A percentile compares a stretch with the other conserved stretches of the same genome.
These are phyloP conservation scores for Macaria liturata DNA, from an alignment of 2,888 invertebrate species.

Conservation along the genomic window DNA sequence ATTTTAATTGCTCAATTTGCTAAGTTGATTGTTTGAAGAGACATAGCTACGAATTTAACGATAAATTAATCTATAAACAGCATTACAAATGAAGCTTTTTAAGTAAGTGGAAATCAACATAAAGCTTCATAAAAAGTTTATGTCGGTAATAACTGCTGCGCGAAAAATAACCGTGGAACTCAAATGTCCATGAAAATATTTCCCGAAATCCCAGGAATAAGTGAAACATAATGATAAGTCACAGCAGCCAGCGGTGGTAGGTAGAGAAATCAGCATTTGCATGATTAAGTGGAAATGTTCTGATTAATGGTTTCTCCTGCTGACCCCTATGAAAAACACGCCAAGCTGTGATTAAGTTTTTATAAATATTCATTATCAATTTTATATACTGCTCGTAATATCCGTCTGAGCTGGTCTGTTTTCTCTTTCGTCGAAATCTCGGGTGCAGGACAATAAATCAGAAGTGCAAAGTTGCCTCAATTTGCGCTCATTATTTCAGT, in stretches of 20 bases:
- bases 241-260: slow-evolving; percentile 40
- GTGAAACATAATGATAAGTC: slow-evolving; percentile 55
- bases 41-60: too few species aligned
- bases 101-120: too few species aligned
- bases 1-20: too few species aligned
- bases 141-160: too few species aligned
- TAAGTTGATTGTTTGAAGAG: too few species aligned
- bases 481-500: slow-evolving; percentile 80
- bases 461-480: slow-evolving; percentile 81
- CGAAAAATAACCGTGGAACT: neutral
- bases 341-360: slow-evolving; percentile 74
- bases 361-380: slow-evolving; percentile 82
- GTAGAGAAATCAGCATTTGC: slow-evolving; percentile 56
- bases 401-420: slow-evolving; percentile 76
- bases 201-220: slow-evolving; percentile 39
- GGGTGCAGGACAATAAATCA: slow-evolving; percentile 81
- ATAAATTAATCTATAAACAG: too few species aligned
- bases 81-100: too few species aligned
- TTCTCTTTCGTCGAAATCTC: slow-evolving; percentile 82
- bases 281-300: slow-evolving; percentile 74
- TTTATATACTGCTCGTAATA: slow-evolving; percentile 75
- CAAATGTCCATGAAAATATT: neutral
- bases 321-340: slow-evolving; percentile 67
- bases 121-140: too few species aligned
- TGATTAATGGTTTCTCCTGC: slow-evolving; percentile 71